Evolutionary conservation across 2,888 invertebrate genomes (phyloP), one percentile per base, ranked within the genome.

Genomic region (Fragum sueziense): DNA sequence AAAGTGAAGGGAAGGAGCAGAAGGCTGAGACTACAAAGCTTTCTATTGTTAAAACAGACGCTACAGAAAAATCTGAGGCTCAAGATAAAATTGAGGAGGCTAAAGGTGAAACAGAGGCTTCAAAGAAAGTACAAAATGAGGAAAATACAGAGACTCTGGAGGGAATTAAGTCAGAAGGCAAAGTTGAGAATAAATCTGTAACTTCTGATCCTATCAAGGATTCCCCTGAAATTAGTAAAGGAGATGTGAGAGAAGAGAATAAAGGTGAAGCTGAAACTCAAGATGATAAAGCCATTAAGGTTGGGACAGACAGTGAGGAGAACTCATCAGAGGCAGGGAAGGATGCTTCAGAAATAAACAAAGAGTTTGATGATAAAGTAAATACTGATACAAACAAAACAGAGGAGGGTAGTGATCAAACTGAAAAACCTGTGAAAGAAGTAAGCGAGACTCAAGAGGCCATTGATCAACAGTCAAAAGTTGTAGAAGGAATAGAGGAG

Each of bases 401-500:
- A 47, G n/a, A 3, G n/a, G 47, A 9, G 17, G 17, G 14, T 2
- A 47, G 20, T 47, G 47, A 47, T 47, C 47, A 47, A 47, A 9
- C n/a, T n/a, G 20, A 47, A n/a, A 47, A 9, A 14, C 47, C 47
- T 47, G 17, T 41, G 17, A 59, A 57, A 25, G 29, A 57, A 33
- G 47, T 41, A 41, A 51, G 25, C 61, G 51, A 52, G 29, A 31
- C 34, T n/a, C 51, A 22, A 9, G 54, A 51, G 31, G 20, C 20
- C 11, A 31, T 61, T 61, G 74, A 51, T 47, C 27, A 37, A 25
- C 72, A 76, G 34, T 74, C 51, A 54, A 73, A 61, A 22, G n/a
- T n/a, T n/a, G n/a, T n/a, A n/a, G n/a, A n/a, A n/a, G n/a, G n/a
- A n/a, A n/a, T n/a, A n/a, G n/a, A n/a, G n/a, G n/a, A n/a, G n/a